Conservation (phyloP, 2,113 vertebrate genomes). For the Phodopus roborovskii region DNA sequence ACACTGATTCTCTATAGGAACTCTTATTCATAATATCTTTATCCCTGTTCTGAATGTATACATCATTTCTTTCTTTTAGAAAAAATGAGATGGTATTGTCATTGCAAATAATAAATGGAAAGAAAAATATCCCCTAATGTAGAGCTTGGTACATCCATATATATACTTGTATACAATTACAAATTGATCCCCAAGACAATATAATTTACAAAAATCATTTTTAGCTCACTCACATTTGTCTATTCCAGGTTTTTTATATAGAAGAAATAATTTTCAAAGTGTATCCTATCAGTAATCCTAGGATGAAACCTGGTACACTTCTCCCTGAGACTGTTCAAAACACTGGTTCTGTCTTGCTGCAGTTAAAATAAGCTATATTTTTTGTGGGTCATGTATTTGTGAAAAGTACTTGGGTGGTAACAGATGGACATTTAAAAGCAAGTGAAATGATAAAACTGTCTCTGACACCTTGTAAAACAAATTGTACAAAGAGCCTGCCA, state of each 20-base stretch:
- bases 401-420: constrained; percentile 19
- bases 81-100: constrained; percentile 33
- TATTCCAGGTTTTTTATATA: background rate
- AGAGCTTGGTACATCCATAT: background rate
- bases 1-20: background rate
- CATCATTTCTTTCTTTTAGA: background rate
- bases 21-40: background rate
- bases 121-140: background rate
- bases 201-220: background rate
- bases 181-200: background rate
- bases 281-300: background rate
- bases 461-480: constrained; percentile 34
- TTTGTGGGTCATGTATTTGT: constrained; percentile 35
- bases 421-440: constrained; percentile 35
- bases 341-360: background rate
- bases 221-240: background rate
- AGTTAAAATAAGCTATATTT: background rate
- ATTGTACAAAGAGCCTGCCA: background rate
- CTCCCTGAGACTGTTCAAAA: background rate
- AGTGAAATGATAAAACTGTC: constrained; percentile 60
- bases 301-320: background rate
- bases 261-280: constrained; percentile 49
- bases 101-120: background rate
- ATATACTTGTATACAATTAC: constrained; percentile 30
- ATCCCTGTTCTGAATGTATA: background rate